Base-by-base conservation (phyloP, 2,888 invertebrate genomes). In the Xestia rhomboidea region DNA sequence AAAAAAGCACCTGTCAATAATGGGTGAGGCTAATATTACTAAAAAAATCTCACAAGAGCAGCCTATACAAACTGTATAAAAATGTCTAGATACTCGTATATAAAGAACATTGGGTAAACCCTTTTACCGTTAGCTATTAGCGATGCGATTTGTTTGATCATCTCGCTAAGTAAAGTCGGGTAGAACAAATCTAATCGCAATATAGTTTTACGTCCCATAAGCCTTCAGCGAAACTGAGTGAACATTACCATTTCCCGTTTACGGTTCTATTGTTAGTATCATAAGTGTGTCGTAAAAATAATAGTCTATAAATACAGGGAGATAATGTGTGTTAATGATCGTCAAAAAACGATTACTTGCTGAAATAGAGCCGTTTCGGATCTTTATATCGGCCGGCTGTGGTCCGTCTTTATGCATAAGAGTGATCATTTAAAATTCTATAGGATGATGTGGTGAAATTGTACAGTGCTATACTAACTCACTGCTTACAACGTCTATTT, bases 331-430 rank as follows among this genome's bases (percentile, higher is more conserved):
- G 85, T 87, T 85, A 84, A 88, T 86, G 87, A 90, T 92, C 92
- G 89, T 93, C 91, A 92, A 91, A 88, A 93, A 93, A 90, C 93
- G 91, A 94, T 94, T 92, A 93, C 89, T 88, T 87, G 77, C 81
- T 87, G 89, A 87, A 91, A 92, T 90, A 86, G 90, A 88, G 88
- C 44, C 66, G 41, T 80, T 87, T 86, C 86, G 91, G 92, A 91
- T 90, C 89, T 91, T 90, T 90, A 87, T 89, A 90, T 92, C 89
- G 90, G 82, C 41, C 24, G 38, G 67, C 63, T 46, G 66, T 57
- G 34, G 69, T 66, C 41, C 62, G 46, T 67, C 21, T 60, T 24
- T 38, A 46, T 64, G 18, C 13, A 60, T 34, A 18, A 21, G n/a
- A 44, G 13, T 51, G 38, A 62, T 13, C 1, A 30, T 38, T 76